Evolutionary conservation across 2,113 vertebrate species (phyloP).

Genomic region (Tragulus kanchil): DNA sequence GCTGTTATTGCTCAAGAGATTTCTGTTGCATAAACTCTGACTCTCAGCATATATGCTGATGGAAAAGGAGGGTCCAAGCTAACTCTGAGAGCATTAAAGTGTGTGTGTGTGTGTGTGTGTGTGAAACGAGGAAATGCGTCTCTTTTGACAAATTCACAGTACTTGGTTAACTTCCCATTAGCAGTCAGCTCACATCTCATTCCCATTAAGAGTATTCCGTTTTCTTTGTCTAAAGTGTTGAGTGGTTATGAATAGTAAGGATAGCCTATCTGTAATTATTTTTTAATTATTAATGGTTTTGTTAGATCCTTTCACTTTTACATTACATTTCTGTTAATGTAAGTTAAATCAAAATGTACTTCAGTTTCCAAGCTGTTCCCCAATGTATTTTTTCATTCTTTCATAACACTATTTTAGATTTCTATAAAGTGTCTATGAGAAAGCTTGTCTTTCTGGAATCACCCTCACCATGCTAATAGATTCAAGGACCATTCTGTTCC

Average conservation of each 20-base stretch:
- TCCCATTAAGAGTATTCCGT: slow-evolving; percentile 86
- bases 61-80: slow-evolving; percentile 29
- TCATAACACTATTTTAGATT: slow-evolving; percentile 88
- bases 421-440: slow-evolving; percentile 78
- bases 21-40: neutral
- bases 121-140: neutral
- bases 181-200: slow-evolving; percentile 86
- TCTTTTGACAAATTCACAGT: neutral
- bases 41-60: neutral
- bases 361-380: slow-evolving; percentile 87
- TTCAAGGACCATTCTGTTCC: neutral
- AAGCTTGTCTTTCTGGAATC: slow-evolving; percentile 76
- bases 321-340: slow-evolving; percentile 91
- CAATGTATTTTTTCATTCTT: slow-evolving; percentile 89
- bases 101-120: neutral
- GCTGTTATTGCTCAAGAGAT: slow-evolving; percentile 38
- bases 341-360: slow-evolving; percentile 91
- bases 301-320: slow-evolving; percentile 90
- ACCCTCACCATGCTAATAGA: slow-evolving; percentile 69
- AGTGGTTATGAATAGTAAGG: slow-evolving; percentile 90
- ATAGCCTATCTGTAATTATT: slow-evolving; percentile 91
- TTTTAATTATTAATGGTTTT: slow-evolving; percentile 93
- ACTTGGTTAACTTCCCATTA: slow-evolving; percentile 78
- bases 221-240: slow-evolving; percentile 91
- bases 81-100: slow-evolving; percentile 20